Percentiles rank a stretch among this genome's conserved stretches.
Conservation (phyloP, 92 coral and sea anemone species). For the Porites lobata region DNA sequence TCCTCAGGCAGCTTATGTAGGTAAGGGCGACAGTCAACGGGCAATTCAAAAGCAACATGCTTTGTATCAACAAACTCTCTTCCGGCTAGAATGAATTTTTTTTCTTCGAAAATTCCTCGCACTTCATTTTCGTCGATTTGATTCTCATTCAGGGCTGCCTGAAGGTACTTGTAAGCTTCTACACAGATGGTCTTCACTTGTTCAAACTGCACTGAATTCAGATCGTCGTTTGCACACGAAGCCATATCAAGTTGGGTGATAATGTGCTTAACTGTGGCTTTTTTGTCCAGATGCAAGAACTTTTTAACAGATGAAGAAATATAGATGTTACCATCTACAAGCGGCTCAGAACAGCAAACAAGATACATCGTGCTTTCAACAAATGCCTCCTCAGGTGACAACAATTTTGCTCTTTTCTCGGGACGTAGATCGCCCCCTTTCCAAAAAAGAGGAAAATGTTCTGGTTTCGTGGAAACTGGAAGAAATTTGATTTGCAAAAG, state of each 20-base stretch:
- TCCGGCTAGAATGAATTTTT: slow-evolving; percentile 33
- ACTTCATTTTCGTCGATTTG: slow-evolving; percentile 10
- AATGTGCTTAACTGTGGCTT: slow-evolving; percentile 17
- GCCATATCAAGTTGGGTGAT: slow-evolving; percentile 48
- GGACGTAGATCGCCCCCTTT: slow-evolving; percentile 27
- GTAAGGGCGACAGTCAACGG: slow-evolving; percentile 57
- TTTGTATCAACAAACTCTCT: too few species aligned
- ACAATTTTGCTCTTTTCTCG: slow-evolving; percentile 13
- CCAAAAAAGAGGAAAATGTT: slow-evolving; percentile 78
- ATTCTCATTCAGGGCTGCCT: neutral
- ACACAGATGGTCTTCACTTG: slow-evolving; percentile 15
- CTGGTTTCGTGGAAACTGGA: slow-evolving; percentile 72
- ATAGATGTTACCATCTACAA: slow-evolving; percentile 27
- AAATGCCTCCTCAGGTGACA: slow-evolving; percentile 73
- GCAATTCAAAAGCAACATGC: too few species aligned
- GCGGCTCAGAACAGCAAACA: slow-evolving; percentile 74
- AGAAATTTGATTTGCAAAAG: slow-evolving; percentile 46
- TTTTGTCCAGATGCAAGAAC: slow-evolving; percentile 37
- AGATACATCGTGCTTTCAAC: slow-evolving; percentile 46
- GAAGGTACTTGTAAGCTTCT: slow-evolving; percentile 59
- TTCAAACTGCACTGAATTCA: neutral
- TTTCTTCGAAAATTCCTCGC: slow-evolving; percentile 3
- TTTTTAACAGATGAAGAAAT: neutral
- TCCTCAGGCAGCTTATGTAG: slow-evolving; percentile 48
- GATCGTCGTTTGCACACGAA: neutral